Evolutionary conservation across 35 echinoderm and acorn worm species (phyloP).

Genomic region (Diadema setosum): DNA sequence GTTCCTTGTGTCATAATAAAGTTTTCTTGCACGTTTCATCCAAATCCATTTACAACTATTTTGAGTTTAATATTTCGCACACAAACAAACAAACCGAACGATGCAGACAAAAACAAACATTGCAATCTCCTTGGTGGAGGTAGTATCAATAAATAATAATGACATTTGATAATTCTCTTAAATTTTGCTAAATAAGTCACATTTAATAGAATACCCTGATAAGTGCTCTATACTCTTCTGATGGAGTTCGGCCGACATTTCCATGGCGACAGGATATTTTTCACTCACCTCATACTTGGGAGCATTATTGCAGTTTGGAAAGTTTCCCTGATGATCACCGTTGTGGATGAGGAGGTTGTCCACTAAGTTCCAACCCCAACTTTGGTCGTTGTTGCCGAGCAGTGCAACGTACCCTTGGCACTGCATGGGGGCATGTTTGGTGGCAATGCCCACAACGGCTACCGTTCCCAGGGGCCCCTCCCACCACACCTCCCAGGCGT

Average conservation of each 20-base stretch:
- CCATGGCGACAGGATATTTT: not conserved
- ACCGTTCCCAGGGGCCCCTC: conserved; percentile 97
- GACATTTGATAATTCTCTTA: not conserved
- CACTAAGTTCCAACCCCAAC: conserved; percentile 99
- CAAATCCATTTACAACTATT: too few species aligned
- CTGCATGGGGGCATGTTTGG: conserved; percentile 87
- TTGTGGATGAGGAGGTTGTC: conserved; percentile 98
- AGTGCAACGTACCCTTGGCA: conserved; percentile 92
- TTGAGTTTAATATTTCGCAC: too few species aligned
- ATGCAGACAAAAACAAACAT: not conserved
- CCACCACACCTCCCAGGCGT: conserved; percentile 99
- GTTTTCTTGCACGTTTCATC: too few species aligned
- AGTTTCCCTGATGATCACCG: conserved; percentile 89
- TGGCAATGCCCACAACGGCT: conserved; percentile 95
- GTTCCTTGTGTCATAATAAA: too few species aligned
- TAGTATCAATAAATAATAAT: not conserved
- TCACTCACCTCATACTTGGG: conserved; percentile 98
- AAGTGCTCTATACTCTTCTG: not conserved
- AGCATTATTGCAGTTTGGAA: conserved; percentile 99
- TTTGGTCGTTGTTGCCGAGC: conserved; percentile 95
- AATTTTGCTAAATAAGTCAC: not conserved
- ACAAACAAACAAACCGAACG: too few species aligned
- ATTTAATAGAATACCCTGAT: not conserved
- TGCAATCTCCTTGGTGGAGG: not conserved
- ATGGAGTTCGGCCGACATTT: not conserved